Conservation (phyloP, 2,888 invertebrate genomes). For the Crematogaster levior region DNA sequence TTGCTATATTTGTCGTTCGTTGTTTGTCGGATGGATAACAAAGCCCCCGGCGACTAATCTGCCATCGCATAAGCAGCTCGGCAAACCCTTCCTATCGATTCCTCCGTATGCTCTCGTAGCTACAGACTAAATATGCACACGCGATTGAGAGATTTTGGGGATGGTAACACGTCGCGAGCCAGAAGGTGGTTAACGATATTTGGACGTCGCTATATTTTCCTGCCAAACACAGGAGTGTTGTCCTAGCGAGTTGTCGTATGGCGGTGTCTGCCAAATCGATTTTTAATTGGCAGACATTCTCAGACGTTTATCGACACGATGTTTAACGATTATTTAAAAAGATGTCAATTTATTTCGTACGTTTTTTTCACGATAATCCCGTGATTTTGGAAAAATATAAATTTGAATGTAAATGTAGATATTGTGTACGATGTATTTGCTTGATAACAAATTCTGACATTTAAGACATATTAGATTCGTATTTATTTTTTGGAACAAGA, state of each 20-base stretch:
- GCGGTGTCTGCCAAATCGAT: not conserved
- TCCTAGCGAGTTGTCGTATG: not conserved
- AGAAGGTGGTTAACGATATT: conserved; percentile 39
- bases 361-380: not conserved
- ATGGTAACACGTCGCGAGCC: not conserved
- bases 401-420: conserved; percentile 4
- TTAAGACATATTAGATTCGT: not conserved
- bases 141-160: conserved; percentile 45
- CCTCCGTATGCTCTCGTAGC: conserved; percentile 42
- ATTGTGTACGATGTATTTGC: not conserved
- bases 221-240: not conserved
- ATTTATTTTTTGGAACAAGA: conserved; percentile 4
- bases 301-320: not conserved
- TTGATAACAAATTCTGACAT: not conserved
- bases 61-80: conserved; percentile 52
- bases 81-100: conserved; percentile 54
- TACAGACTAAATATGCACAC: conserved; percentile 41
- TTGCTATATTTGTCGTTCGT: conserved; percentile 49
- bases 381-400: not conserved
- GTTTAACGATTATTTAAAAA: not conserved
- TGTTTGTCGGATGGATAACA: conserved; percentile 54
- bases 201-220: conserved; percentile 16
- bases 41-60: conserved; percentile 51
- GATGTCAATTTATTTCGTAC: not conserved
- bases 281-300: not conserved